Evolutionary conservation across 2,888 invertebrate species (phyloP).

Genomic region (Dascillus cervinus): DNA sequence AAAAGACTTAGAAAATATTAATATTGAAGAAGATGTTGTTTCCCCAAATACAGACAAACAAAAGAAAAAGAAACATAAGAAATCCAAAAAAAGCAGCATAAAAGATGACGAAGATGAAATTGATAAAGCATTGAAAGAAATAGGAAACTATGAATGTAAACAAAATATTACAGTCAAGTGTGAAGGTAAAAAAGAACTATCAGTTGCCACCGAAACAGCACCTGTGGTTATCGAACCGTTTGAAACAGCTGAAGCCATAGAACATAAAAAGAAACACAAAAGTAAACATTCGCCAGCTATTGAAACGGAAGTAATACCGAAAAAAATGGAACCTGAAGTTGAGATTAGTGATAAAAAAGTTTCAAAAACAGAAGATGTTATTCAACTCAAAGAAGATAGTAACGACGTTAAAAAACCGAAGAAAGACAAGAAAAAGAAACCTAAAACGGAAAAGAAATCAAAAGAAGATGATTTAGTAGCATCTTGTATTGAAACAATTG

Average conservation of each 20-base stretch:
- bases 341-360: constrained; percentile 1
- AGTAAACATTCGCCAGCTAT: too few relatives aligned
- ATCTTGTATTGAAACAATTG: too few relatives aligned
- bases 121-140: constrained; percentile 44
- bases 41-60: constrained; percentile 30
- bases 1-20: constrained; percentile 29
- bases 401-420: background rate
- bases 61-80: constrained; percentile 26
- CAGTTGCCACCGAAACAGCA: constrained; percentile 8
- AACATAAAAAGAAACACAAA: too few relatives aligned
- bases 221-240: constrained; percentile 8
- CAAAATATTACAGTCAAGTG: constrained; percentile 10
- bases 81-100: constrained; percentile 23
- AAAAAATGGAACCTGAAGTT: background rate
- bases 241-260: constrained; percentile 2
- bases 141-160: constrained; percentile 16
- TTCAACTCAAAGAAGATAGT: too few relatives aligned
- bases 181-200: constrained; percentile 12
- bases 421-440: constrained; percentile 9
- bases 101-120: constrained; percentile 38
- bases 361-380: background rate
- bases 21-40: constrained; percentile 25
- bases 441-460: constrained; percentile 7
- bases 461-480: too few relatives aligned
- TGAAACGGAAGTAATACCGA: background rate